Evolutionary conservation across 1,140 invertebrate genomes (phyloP), one percentile per base, ranked within the genome.

Genomic region (Melanaphis sacchari): DNA sequence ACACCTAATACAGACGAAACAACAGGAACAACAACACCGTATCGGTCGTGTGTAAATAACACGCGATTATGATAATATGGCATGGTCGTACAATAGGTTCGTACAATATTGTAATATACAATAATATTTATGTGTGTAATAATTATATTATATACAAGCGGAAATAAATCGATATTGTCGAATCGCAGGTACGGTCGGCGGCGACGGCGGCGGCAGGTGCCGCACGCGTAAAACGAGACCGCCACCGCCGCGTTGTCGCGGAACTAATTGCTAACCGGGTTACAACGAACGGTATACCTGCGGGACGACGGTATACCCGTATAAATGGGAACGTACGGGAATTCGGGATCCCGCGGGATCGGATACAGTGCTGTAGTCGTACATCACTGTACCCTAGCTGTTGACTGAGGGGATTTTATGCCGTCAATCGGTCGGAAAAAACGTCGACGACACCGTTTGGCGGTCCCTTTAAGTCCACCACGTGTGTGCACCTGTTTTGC

Each of bases 111-210:
- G 21, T 22, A 81, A 59, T 59, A 5, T 3, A 59, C 26, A 59
- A 21, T 0, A 11, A 59, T 6, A 59, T 22, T 81, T 9, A 11
- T 11, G 36, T 41, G 9, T 41, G 46, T 46, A n/a, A 88, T 88
- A 88, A 22, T 89, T 36, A 54, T 87, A 36, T 49, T 87, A 87
- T 49, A 36, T 54, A 40, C 52, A 38, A 8, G 21, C 21, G 0
- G 26, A 89, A 89, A 54, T 49, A 49, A 89, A 89, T 89, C 87
- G 49, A 89, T 89, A 89, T 89, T 40, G 46, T 54, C 49, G 46
- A 89, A 89, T 89, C 24, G 46, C 46, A 18, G 46, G 82, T n/a
- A 15, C 40, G 46, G n/a, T n/a, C 46, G 87, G 36, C 46, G 46
- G 24, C 84, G 82, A 15, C 40, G 46, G n/a, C 46, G 87, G 36